These are phyloP conservation scores for Diorhabda elongata DNA, from an alignment of 1,140 invertebrate genomes.

Conservation along the genomic window DNA sequence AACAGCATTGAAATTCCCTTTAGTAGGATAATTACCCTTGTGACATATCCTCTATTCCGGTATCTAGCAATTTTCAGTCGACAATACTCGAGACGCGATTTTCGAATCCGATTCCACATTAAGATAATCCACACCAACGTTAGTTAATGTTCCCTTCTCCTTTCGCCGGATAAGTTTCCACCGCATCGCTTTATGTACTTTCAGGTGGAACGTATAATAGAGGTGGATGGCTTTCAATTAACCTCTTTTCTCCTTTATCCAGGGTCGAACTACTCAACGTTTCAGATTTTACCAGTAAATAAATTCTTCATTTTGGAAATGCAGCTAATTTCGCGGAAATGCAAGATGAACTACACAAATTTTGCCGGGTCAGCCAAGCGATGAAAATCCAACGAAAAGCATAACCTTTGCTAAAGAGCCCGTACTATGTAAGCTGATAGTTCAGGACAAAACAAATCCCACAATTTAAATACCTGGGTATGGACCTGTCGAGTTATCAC, in stretches of 20 bases:
- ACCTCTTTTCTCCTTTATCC: conserved; percentile 12
- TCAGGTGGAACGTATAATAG: conserved; percentile 20
- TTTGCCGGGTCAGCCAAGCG: no score
- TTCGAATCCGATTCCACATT: not conserved
- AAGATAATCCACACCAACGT: not conserved
- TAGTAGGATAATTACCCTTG: not conserved
- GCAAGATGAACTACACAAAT: no score
- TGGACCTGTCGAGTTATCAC: no score
- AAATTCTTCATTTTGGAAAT: no score
- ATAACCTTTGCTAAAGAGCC: no score
- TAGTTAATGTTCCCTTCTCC: conserved; percentile 4
- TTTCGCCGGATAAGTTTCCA: conserved; percentile 9
- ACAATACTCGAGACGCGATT: conserved; percentile 1
- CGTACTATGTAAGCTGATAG: no score
- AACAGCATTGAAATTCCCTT: not conserved
- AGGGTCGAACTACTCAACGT: not conserved
- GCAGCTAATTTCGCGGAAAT: no score
- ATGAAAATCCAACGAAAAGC: no score
- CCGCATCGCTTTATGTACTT: conserved; percentile 19
- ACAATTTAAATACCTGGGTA: no score
- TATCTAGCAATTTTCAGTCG: conserved; percentile 2
- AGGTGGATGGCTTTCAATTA: conserved; percentile 18
- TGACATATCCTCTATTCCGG: not conserved
- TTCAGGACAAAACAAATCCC: no score
- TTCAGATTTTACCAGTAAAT: no score